A percentile compares a stretch with the other conserved stretches of the same genome.
These are phyloP conservation scores for Loxodonta africana DNA, from an alignment of 2,113 vertebrate species.

Conservation along the genomic window DNA sequence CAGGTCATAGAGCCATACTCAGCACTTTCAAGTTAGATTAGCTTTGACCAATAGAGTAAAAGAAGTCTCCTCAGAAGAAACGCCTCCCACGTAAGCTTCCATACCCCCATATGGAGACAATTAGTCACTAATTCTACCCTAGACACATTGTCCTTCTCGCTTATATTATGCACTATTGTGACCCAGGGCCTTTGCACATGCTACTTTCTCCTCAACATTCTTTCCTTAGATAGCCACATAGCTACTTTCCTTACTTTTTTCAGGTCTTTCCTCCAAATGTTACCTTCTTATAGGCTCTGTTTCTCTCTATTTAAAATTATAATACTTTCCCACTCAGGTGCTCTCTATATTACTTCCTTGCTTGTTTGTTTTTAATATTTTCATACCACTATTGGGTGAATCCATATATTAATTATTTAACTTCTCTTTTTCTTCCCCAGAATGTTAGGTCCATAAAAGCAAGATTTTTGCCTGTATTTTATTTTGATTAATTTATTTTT, in stretches of 20 bases:
- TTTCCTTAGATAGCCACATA: neutral
- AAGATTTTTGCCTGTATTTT: neutral
- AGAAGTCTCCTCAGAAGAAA: neutral
- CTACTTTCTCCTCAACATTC: neutral
- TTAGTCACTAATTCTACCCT: neutral
- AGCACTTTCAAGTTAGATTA: neutral
- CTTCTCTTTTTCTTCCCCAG: neutral
- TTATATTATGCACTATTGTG: neutral
- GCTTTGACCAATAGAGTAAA: neutral
- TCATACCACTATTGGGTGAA: neutral
- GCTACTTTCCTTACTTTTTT: neutral
- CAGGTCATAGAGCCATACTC: neutral
- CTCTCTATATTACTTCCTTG: neutral
- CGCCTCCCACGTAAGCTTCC: neutral
- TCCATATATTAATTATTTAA: neutral
- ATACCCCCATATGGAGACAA: neutral
- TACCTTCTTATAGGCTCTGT: neutral
- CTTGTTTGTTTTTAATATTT: neutral
- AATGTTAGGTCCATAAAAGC: neutral
- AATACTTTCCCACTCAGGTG: neutral
- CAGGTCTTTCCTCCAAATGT: neutral
- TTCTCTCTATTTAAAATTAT: neutral
- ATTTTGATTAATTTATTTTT: slow-evolving; percentile 14
- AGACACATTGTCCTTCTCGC: neutral
- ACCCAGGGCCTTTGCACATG: neutral